Evolutionary conservation across 2,113 vertebrate genomes (phyloP), one percentile per base, ranked within the genome.

Genomic region (Ictalurus furcatus): DNA sequence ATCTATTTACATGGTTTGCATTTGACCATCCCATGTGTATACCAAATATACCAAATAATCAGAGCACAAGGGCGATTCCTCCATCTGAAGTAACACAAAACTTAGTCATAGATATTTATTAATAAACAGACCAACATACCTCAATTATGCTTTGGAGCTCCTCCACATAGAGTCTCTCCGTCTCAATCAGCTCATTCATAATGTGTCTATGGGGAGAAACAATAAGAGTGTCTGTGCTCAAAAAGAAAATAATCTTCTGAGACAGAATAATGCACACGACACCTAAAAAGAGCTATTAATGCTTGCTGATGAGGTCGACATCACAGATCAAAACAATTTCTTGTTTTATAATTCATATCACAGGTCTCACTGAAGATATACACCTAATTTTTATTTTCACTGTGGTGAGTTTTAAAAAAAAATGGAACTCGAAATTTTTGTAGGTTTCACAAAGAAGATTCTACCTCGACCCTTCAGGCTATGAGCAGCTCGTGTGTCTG

Each of bases 91-190:
- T 52, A 28, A 52, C 40, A 30, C 6, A 81, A 30, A 56, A 21
- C 9, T 56, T 11, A 81, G 52, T 56, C 52, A 19, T 56, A 23
- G 28, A 52, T 11, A 52, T 13, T 28, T 28, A 28, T 2, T 59
- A 58, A 65, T 65, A 40, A 63, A 87, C 34, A 48, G 58, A 37
- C n/a, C 52, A 85, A 80, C 94, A 93, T 95, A 99, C 98, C 97
- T 98, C 97, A 93, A 99, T 97, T 94, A 99, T 98, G 92, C 96
- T 98, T 90, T 98, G 97, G 81, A 99, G 95, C 88, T 99, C 98
- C 92, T 99, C 98, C 74, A 99, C 97, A 85, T 99, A 99, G 65
- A 97, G 94, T 59, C 97, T 95, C 93, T 99, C 98, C 0, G 98
- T 98, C 94, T 99, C 97, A 91, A 99, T 97, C 90, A 99, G 94